These are phyloP conservation scores for Semnornis frantzii DNA, from an alignment of 2,113 vertebrate genomes.

Conservation along the genomic window DNA sequence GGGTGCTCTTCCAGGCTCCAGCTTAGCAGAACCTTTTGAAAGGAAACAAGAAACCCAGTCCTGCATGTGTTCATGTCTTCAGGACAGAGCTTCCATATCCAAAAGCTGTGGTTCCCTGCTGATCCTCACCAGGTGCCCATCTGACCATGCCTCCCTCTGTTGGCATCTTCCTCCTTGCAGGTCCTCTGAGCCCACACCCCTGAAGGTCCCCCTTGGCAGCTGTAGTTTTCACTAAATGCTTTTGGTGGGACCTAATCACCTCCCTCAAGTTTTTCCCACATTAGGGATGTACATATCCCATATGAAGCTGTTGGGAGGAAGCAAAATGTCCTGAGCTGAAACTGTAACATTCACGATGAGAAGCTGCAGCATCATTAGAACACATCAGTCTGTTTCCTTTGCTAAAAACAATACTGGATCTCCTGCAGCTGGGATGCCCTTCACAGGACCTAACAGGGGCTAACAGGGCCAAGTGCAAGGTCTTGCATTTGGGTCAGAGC, in stretches of 20 bases:
- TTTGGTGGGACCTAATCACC: background rate
- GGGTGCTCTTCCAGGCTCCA: background rate
- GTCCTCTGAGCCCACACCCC: background rate
- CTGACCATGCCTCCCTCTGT: background rate
- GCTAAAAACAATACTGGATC: background rate
- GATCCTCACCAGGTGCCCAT: no score
- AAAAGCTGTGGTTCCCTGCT: background rate
- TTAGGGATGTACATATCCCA: background rate
- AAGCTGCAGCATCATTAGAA: background rate
- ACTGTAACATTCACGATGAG: no score
- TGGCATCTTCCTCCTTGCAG: background rate
- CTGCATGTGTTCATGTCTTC: rapidly evolving
- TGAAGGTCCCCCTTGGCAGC: background rate
- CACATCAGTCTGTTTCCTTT: background rate
- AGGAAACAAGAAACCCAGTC: rapidly evolving
- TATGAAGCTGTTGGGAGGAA: background rate
- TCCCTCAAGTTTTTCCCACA: background rate
- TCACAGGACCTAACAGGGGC: background rate
- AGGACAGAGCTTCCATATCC: background rate
- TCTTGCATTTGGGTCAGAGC: no score
- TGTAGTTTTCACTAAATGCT: background rate
- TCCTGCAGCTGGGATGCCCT: background rate
- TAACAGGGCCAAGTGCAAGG: background rate
- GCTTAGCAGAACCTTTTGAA: background rate
- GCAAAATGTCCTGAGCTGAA: background rate